Evolutionary conservation across 2,797 vertebrate genomes (phyloP).

Genomic region (Miichthys miiuy): DNA sequence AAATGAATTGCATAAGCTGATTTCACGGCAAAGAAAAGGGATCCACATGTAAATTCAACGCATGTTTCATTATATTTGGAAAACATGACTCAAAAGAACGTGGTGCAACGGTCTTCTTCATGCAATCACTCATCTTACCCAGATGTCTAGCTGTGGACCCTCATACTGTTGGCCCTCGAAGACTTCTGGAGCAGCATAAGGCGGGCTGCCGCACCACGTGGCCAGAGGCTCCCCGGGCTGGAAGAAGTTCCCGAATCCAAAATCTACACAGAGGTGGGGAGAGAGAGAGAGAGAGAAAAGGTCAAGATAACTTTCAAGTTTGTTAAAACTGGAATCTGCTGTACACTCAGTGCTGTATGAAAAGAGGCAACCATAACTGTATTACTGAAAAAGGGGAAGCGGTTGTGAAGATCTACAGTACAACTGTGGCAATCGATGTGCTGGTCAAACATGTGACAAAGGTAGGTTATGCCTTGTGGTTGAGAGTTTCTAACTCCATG

Average conservation of each 20-base stretch:
- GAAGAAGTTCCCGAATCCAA: slow-evolving; percentile 99
- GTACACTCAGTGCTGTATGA: background rate
- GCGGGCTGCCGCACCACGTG: slow-evolving; percentile 98
- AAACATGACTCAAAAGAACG: background rate
- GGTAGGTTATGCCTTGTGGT: slow-evolving; percentile 19
- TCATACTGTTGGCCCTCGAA: slow-evolving; percentile 99
- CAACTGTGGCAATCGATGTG: background rate
- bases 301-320: background rate
- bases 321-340: background rate
- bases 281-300: background rate
- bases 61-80: background rate
- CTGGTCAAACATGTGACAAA: slow-evolving; percentile 23
- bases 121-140: slow-evolving; percentile 85
- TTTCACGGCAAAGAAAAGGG: background rate
- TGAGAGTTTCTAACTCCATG: slow-evolving; percentile 16
- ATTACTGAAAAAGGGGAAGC: slow-evolving; percentile 5
- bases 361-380: background rate
- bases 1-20: slow-evolving; percentile 1
- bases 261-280: slow-evolving; percentile 85
- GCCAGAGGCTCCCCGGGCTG: slow-evolving; percentile 93
- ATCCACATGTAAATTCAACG: background rate
- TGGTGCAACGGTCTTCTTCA: background rate
- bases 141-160: slow-evolving; percentile 98
- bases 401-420: slow-evolving; percentile 19
- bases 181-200: slow-evolving; percentile 97